phyloP scores from a whole-genome alignment of 23 tunicate species.

The Phallusia fumigata region DNA sequence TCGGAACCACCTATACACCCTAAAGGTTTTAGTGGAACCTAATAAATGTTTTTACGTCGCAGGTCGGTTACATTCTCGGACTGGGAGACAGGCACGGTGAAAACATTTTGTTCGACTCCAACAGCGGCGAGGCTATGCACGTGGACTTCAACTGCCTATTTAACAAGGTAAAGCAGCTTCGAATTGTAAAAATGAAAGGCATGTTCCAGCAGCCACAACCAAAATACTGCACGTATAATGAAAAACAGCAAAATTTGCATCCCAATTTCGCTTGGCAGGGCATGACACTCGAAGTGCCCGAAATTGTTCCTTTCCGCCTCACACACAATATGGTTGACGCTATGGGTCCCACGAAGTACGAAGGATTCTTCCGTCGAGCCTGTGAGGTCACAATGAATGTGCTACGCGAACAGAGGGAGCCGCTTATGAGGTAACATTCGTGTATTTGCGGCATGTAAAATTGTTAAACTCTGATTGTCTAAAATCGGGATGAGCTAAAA shows the following conservation, averaged over 20 bases:
- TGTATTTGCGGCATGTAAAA: too few relatives aligned
- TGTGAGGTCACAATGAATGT: conserved; percentile 93
- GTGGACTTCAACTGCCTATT: conserved; percentile 90
- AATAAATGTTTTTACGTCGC: not conserved
- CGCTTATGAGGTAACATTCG: conserved; percentile 76
- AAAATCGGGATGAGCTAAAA: too few relatives aligned
- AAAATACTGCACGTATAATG: too few relatives aligned
- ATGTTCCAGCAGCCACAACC: too few relatives aligned
- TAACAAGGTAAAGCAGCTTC: conserved; percentile 53
- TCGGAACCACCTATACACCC: too few relatives aligned
- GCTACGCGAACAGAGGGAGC: conserved; percentile 84
- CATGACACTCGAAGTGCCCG: conserved; percentile 78
- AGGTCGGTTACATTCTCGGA: conserved; percentile 95
- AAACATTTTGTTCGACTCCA: conserved; percentile 89
- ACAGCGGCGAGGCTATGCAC: conserved; percentile 91
- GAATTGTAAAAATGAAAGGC: too few relatives aligned
- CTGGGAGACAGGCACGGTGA: conserved; percentile 94
- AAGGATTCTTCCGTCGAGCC: conserved; percentile 88
- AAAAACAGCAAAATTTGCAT: too few relatives aligned
- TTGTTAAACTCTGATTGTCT: too few relatives aligned
- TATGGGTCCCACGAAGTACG: conserved; percentile 91
- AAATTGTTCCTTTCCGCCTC: conserved; percentile 89
- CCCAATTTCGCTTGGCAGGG: conserved; percentile 33
- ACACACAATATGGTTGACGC: conserved; percentile 96
- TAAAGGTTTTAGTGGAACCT: not conserved